phyloP scores from a whole-genome alignment of 2,797 vertebrate genomes.

The Phataginus tricuspis region DNA sequence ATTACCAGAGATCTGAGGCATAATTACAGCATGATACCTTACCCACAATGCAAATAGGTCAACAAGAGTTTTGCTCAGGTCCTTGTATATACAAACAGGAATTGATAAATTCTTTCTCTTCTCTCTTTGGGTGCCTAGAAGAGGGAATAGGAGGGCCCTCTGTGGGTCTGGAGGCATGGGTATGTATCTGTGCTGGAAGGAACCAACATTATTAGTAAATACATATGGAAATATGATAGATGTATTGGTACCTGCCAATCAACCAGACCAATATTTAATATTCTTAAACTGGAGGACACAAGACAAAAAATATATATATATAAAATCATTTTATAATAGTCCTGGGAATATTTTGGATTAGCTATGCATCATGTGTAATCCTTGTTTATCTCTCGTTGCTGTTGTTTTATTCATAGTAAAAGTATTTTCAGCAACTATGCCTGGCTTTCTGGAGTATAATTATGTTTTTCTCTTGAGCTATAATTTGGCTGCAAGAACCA shows the following conservation, averaged over 20 bases:
- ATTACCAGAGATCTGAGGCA: background rate
- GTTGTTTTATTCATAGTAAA: conserved; percentile 62
- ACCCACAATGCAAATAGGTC: background rate
- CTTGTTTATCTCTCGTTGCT: background rate
- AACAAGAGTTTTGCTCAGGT: background rate
- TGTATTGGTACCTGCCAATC: background rate
- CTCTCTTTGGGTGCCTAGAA: background rate
- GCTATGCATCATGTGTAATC: background rate
- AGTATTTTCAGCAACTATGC: conserved; percentile 72
- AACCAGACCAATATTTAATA: background rate
- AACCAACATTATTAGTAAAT: background rate
- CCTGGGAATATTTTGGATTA: conserved; percentile 21
- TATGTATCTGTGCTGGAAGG: background rate
- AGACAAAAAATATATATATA: background rate
- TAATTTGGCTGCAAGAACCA: conserved; percentile 81
- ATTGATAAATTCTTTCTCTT: background rate
- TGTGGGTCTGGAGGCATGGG: background rate
- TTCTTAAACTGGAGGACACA: conserved; percentile 43
- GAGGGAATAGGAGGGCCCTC: background rate
- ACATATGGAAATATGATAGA: background rate
- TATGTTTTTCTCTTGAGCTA: conserved; percentile 79
- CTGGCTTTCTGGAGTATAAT: conserved; percentile 77
- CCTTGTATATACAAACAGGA: background rate
- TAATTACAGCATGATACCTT: background rate
- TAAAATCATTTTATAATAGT: background rate